A percentile compares a stretch with the other conserved stretches of the same genome.
Evolutionary conservation across 2,797 vertebrate species (phyloP).

Genomic region (Pteropus rufus): DNA sequence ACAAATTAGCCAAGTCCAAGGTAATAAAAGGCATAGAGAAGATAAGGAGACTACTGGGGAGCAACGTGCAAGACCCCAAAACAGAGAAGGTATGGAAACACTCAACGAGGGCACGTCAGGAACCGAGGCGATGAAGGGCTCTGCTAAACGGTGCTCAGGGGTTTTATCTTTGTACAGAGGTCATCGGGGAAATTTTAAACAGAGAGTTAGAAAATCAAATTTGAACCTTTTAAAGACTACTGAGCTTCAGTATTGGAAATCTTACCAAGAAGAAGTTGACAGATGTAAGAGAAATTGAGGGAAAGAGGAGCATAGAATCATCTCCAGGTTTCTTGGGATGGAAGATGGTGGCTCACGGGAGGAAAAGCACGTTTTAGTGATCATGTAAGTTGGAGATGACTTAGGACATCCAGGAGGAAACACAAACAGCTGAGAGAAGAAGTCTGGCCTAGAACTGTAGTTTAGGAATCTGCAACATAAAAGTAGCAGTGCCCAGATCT

Average conservation of each 20-base stretch:
- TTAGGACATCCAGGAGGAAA: neutral
- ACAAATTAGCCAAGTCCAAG: neutral
- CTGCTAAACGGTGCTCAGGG: neutral
- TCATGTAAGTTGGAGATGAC: neutral
- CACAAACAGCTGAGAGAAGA: neutral
- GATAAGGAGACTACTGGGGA: neutral
- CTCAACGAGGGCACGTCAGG: neutral
- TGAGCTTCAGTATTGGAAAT: neutral
- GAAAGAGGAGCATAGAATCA: neutral
- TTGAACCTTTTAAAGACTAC: neutral
- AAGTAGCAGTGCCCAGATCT: neutral
- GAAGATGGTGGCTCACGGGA: neutral
- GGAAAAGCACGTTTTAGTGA: neutral
- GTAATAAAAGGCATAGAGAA: neutral
- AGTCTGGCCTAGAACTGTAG: neutral
- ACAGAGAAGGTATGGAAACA: neutral
- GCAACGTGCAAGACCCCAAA: neutral
- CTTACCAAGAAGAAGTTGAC: neutral
- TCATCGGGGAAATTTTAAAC: neutral
- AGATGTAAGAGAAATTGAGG: neutral
- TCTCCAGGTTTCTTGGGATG: neutral
- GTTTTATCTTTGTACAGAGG: neutral
- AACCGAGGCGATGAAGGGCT: neutral
- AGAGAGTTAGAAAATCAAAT: neutral
- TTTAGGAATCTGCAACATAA: neutral